Evolutionary conservation across 2,113 vertebrate genomes (phyloP), one percentile per base, ranked within the genome.

Genomic region (Accipiter virgatus): DNA sequence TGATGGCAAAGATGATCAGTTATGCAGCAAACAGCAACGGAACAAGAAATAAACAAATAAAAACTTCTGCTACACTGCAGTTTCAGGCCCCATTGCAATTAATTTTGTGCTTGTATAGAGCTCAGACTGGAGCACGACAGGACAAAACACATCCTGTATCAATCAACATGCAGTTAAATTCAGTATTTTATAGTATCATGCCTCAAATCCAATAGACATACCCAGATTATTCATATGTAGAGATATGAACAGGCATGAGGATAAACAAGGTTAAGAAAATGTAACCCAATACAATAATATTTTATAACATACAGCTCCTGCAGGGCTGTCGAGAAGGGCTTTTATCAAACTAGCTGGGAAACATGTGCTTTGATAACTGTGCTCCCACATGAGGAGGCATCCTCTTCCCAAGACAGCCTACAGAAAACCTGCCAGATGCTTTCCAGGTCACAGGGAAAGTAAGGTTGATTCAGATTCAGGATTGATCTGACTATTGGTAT

Each of bases 311-410:
- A 36, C 25, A 47, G 61, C 50, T 62, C 40, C 80, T 62, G 45
- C 50, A 40, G 55, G 52, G 52, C 73, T 83, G 74, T 36, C 45
- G 7, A 34, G 58, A 47, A 52, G 34, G 42, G n/a, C 31, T 65
- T 86, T 32, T 58, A 36, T 13, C 67, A 43, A 86, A 23, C 47
- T 34, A 74, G 31, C 43, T 47, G 25, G 29, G 47, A 72, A 84
- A 45, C 1, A 1, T 2, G 1, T 13, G 23, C 13, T 70, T 65
- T 2, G 0, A 0, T 13, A 48, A 42, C 71, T 26, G 20, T 29
- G n/a, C 62, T 80, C 59, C 25, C 65, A 36, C 26, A 5, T 2
- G 29, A 16, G 31, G 40, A 61, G 25, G 22, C 29, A 68, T 29
- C 70, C 40, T 29, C 43, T 10, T 22, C 19, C 38, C 26, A 48